These are phyloP conservation scores for Andrena flavipes DNA, from an alignment of 2,888 invertebrate genomes.

Conservation along the genomic window DNA sequence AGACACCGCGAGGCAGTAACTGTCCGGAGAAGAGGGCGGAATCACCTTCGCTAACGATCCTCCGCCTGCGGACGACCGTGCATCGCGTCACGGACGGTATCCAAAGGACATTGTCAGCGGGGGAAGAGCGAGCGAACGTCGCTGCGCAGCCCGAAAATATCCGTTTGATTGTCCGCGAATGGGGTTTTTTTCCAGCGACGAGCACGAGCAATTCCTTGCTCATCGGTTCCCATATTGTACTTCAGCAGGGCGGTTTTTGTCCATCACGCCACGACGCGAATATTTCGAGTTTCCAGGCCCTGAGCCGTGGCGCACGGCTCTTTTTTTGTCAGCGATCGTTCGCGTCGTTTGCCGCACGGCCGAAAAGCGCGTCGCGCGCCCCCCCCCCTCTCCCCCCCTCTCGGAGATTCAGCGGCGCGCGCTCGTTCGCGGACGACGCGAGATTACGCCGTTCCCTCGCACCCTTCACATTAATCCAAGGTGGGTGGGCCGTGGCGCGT, in stretches of 20 bases:
- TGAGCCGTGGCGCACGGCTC: neutral
- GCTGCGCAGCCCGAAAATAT: neutral
- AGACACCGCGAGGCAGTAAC: slow-evolving; percentile 24
- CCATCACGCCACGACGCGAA: neutral
- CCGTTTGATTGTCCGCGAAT: neutral
- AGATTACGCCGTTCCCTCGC: slow-evolving; percentile 1
- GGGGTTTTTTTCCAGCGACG: neutral
- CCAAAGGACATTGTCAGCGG: neutral
- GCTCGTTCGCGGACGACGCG: neutral
- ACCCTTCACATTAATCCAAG: slow-evolving; percentile 27
- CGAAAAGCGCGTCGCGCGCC: neutral
- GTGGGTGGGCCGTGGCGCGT: slow-evolving; percentile 9
- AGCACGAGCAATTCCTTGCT: neutral
- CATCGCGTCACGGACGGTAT: neutral
- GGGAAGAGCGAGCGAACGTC: neutral
- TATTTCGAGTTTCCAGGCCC: neutral
- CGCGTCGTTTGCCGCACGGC: slow-evolving; percentile 3
- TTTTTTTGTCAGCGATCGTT: slow-evolving; percentile 1
- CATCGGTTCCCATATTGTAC: neutral
- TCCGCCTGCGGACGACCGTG: neutral
- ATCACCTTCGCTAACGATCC: slow-evolving; percentile 23
- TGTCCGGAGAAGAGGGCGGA: slow-evolving; percentile 9
- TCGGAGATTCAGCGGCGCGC: neutral
- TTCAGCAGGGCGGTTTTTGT: neutral
- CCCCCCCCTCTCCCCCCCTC: no score